A percentile compares a stretch with the other conserved stretches of the same genome.
phyloP scores from a whole-genome alignment of 2,888 invertebrate species.

The Candidula unifasciata region DNA sequence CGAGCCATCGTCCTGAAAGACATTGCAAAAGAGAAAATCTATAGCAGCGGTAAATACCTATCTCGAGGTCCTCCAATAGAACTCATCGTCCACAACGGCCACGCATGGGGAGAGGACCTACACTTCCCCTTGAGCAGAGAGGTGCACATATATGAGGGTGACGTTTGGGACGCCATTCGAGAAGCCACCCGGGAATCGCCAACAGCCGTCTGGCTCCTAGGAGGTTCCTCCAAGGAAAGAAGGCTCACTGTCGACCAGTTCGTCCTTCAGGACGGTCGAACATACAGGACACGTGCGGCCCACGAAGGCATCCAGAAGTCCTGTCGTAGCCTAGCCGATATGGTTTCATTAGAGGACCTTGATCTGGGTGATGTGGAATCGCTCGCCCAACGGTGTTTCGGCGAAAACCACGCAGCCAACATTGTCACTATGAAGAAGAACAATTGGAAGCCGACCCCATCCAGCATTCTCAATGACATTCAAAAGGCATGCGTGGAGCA shows the following conservation, averaged over 20 bases:
- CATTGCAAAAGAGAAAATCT: background rate
- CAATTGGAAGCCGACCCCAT: constrained; percentile 3
- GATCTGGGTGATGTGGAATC: background rate
- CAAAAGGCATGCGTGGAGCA: constrained; percentile 20
- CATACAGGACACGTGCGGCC: background rate
- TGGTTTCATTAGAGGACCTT: no score
- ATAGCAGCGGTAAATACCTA: constrained; percentile 9
- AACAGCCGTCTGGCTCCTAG: no score
- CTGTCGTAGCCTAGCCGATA: no score
- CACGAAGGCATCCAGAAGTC: no score
- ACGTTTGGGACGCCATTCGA: background rate
- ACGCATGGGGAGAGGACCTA: background rate
- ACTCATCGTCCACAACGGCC: constrained; percentile 27
- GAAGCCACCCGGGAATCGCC: no score
- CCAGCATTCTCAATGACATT: background rate
- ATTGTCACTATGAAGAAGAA: background rate
- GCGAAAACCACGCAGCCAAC: no score
- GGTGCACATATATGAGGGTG: background rate
- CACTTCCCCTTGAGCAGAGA: background rate
- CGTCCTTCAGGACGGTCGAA: no score
- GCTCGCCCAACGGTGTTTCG: no score
- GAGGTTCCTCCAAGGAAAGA: background rate
- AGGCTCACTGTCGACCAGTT: no score
- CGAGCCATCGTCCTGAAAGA: constrained; percentile 15
- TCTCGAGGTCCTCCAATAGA: background rate